Evolutionary conservation across 1,140 invertebrate genomes (phyloP), one percentile per base, ranked within the genome.

Genomic region (Caenorhabditis tropicalis): DNA sequence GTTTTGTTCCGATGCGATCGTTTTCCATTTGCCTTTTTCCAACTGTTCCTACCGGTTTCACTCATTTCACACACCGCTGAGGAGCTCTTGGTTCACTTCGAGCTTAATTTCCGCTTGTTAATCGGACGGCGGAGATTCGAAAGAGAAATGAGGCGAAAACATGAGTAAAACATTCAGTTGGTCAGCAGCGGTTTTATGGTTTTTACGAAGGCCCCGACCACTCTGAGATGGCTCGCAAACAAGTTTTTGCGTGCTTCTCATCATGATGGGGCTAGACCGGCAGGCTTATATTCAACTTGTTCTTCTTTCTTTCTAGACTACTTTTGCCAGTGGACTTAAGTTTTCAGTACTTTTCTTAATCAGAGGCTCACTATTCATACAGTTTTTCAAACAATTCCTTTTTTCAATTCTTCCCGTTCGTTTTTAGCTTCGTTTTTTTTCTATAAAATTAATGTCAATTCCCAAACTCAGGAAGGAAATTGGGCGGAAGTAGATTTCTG

Each of bases 151-250:
- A 74, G 36, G 36, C 65, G 36, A 43, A 39, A 65, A 65, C 58
- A 65, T 65, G 58, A 65, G 58, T 65, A 65, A 65, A 65, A 65
- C 58, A 65, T 39, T 65, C 58, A 65, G 58, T 19, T 39, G 58
- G 58, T 65, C 58, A 65, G 58, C 21, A 27, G 33, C 19, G 12
- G 36, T 74, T 74, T 74, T 74, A 74, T 74, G 33, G 36, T 74
- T 74, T 74, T 74, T 74, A 74, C 36, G 65, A 74, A 74, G 65
- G 36, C 36, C 65, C 36, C 15, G n/a, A 33, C 36, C n/a, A 74
- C 65, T 74, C 21, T 1, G 29, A 43, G 33, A 74, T 43, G 36
- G 65, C 65, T 74, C 65, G 36, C 65, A 74, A 39, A 74, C 36
- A 43, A 43, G 33, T 74, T 74, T 74, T 74, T 74, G 33, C 58